Evolutionary conservation across 1,140 invertebrate genomes (phyloP).

Genomic region (Nautilus pompilius): DNA sequence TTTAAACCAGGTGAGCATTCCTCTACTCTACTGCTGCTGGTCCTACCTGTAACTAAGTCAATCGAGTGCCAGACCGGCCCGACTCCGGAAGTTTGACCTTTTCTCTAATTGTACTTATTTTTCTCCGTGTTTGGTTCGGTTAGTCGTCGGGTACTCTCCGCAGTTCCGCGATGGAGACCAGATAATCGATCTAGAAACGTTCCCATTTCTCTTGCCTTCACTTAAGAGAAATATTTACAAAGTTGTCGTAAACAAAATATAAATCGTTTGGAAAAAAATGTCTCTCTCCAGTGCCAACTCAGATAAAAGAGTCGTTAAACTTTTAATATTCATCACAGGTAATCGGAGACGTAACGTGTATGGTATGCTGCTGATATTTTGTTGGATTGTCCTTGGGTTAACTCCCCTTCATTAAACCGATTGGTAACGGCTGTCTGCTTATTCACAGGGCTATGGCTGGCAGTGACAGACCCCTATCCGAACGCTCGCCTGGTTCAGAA

Average conservation of each 20-base stretch:
- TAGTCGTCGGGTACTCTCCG: neutral
- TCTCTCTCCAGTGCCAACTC: neutral
- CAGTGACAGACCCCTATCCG: constrained; percentile 25
- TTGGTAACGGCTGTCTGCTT: neutral
- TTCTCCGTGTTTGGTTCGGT: neutral
- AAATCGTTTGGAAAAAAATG: too few species aligned
- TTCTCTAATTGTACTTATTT: neutral
- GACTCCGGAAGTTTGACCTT: neutral
- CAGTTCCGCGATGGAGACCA: neutral
- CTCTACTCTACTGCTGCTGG: too few species aligned
- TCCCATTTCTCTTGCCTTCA: too few species aligned
- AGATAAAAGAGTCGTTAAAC: neutral
- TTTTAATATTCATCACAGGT: neutral
- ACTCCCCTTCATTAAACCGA: neutral
- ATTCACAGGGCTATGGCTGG: constrained; percentile 36
- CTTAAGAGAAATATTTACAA: too few species aligned
- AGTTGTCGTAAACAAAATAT: too few species aligned
- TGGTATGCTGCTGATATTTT: neutral
- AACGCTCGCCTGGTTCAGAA: constrained; percentile 33
- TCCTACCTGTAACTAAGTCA: neutral
- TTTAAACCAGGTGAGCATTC: constrained; percentile 39
- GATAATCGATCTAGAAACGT: neutral
- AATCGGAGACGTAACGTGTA: too few species aligned
- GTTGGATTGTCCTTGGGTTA: neutral
- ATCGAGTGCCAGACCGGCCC: neutral